Percentiles rank a stretch among this genome's conserved stretches.
These are phyloP conservation scores for Lacerta agilis DNA, from an alignment of 2,797 vertebrate species.

Conservation along the genomic window DNA sequence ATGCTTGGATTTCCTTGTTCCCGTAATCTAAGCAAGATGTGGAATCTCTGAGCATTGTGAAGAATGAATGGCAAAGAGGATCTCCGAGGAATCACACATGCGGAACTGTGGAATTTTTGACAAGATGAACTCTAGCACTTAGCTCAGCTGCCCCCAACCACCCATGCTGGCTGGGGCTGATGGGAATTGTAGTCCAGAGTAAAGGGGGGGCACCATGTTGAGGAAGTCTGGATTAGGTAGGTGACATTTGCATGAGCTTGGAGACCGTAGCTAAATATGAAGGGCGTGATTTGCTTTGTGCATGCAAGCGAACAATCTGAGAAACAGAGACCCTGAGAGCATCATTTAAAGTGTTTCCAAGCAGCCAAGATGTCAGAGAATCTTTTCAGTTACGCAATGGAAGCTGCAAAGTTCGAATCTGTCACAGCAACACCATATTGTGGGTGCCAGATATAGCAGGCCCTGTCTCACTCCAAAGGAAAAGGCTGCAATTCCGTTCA, in stretches of 20 bases:
- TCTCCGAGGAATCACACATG: slow-evolving; percentile 47
- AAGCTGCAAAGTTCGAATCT: background rate
- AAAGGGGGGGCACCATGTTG: too few relatives aligned
- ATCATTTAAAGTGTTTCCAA: background rate
- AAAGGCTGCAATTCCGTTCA: background rate
- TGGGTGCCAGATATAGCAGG: background rate
- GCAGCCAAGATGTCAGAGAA: background rate
- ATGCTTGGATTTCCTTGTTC: slow-evolving; percentile 15
- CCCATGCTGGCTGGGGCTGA: too few relatives aligned
- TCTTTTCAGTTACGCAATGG: background rate
- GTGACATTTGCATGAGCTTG: slow-evolving; percentile 30
- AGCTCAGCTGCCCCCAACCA: background rate
- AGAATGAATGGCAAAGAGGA: slow-evolving; percentile 36
- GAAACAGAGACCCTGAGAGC: background rate
- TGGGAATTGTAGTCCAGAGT: too few relatives aligned
- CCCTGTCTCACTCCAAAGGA: background rate
- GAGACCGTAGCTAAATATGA: slow-evolving; percentile 40
- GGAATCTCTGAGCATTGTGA: background rate
- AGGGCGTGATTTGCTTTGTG: slow-evolving; percentile 37
- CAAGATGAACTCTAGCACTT: slow-evolving; percentile 41
- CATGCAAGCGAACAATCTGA: slow-evolving; percentile 46
- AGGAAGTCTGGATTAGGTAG: background rate
- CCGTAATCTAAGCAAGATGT: slow-evolving; percentile 25
- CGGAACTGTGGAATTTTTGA: slow-evolving; percentile 43
- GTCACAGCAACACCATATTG: background rate